Evolutionary conservation across 2,888 invertebrate species (phyloP).

Genomic region (Calameuta pallipes): DNA sequence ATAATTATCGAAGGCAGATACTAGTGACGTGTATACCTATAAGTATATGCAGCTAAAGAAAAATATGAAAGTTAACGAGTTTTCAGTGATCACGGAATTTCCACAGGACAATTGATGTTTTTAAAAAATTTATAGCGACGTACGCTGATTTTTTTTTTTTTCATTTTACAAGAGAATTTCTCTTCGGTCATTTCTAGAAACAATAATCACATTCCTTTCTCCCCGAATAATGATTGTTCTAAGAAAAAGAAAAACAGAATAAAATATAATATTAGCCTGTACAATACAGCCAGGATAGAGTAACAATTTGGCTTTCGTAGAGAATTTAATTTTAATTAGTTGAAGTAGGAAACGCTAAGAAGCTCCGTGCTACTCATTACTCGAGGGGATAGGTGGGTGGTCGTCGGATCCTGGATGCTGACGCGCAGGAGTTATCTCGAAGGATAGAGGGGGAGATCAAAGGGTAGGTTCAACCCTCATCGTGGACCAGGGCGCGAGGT

Average conservation of each 20-base stretch:
- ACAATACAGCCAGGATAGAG: neutral
- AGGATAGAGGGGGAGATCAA: neutral
- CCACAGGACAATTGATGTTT: neutral
- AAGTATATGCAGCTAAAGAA: neutral
- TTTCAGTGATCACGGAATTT: neutral
- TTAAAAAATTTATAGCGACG: neutral
- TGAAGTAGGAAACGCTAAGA: slow-evolving; percentile 25
- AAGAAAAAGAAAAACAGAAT: neutral
- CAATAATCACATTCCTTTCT: neutral
- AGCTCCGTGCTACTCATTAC: slow-evolving; percentile 17
- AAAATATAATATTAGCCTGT: neutral
- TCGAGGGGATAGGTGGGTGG: slow-evolving; percentile 18
- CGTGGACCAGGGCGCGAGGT: slow-evolving; percentile 37
- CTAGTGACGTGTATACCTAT: neutral
- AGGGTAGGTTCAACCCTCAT: slow-evolving; percentile 9
- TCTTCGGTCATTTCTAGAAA: neutral
- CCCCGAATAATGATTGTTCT: neutral
- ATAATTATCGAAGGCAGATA: neutral
- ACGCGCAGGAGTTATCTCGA: slow-evolving; percentile 8
- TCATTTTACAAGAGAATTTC: neutral
- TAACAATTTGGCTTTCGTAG: slow-evolving; percentile 13
- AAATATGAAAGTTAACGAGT: neutral
- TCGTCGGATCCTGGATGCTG: slow-evolving; percentile 5
- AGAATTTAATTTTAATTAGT: slow-evolving; percentile 32
- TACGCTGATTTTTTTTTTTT: neutral